Evolutionary conservation across 2,888 invertebrate species (phyloP), one percentile per base, ranked within the genome.

Genomic region (Zygaena filipendulae): DNA sequence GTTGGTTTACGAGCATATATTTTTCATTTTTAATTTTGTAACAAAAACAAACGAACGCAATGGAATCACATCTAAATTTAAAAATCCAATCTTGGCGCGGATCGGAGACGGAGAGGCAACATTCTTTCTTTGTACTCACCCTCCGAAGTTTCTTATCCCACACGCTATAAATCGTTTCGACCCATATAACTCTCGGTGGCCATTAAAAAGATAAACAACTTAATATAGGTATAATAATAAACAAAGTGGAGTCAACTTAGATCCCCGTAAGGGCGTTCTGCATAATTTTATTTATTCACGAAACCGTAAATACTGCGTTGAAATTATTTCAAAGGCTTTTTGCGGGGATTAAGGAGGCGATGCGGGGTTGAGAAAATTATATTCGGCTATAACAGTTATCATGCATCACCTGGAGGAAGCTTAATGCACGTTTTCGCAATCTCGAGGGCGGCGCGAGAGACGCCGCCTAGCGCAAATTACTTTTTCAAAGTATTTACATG

Each of bases 401-500:
- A 75, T 80, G 79, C 70, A 79, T 80, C 80, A 80, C 80, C 80
- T 77, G 80, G 64, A 60, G 63, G 70, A 67, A 66, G 69, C 66
- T 74, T 77, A 79, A 79, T 74, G 77, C 63, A 67, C 66, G 63
- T 72, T 70, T 66, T 74, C 71, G 75, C 77, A 79, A 79, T 79
- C 79, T 79, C 74, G 69, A 69, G 71, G 74, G 74, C 64, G 70
- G 68, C 52, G 63, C 59, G 61, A 47, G 52, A 59, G 69, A 62
- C 55, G 63, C 59, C 49, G 57, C 49, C n/a, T 4, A 16, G 69
- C 66, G 67, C 62, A 72, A 75, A 79, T 79, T 79, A 79, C 77
- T 79, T 79, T 79, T 75, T 74, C 77, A 69, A 75, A 74, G 77
- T 79, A 79, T 79, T 79, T 75, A 77, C 75, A 77, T 75, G 75